These are phyloP conservation scores for Hydrocynus forskahlii DNA, from an alignment of 2,797 vertebrate species.

Conservation along the genomic window DNA sequence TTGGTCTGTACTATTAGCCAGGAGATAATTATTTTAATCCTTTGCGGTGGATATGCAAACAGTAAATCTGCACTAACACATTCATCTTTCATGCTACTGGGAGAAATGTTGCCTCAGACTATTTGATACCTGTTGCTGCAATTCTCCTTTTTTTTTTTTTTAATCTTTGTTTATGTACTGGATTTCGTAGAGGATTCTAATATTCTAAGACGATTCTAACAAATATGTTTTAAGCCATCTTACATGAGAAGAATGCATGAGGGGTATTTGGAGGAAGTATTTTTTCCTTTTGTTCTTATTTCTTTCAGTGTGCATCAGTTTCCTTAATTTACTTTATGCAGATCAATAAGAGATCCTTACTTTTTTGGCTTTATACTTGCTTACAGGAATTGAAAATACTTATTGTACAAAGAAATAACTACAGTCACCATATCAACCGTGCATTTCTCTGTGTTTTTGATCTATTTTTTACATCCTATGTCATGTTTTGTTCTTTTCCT, in stretches of 20 bases:
- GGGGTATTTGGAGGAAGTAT: too few relatives aligned
- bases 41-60: slow-evolving; percentile 73
- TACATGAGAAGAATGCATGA: slow-evolving; percentile 24
- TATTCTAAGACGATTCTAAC: neutral
- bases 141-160: slow-evolving; percentile 20
- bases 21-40: slow-evolving; percentile 12
- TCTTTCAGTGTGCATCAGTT: neutral
- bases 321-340: neutral
- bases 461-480: slow-evolving; percentile 61
- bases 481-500: slow-evolving; percentile 63
- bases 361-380: neutral
- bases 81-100: slow-evolving; percentile 40
- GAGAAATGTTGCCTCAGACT: slow-evolving; percentile 41
- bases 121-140: slow-evolving; percentile 18
- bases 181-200: neutral
- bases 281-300: neutral
- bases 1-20: neutral
- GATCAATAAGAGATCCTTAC: neutral
- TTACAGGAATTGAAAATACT: neutral
- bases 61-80: slow-evolving; percentile 61
- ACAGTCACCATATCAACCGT: slow-evolving; percentile 1
- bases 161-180: neutral
- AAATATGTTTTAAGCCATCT: neutral
- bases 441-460: neutral
- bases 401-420: neutral